Evolutionary conservation across 2,113 vertebrate species (phyloP).

Genomic region (Poicephalus meyeri): DNA sequence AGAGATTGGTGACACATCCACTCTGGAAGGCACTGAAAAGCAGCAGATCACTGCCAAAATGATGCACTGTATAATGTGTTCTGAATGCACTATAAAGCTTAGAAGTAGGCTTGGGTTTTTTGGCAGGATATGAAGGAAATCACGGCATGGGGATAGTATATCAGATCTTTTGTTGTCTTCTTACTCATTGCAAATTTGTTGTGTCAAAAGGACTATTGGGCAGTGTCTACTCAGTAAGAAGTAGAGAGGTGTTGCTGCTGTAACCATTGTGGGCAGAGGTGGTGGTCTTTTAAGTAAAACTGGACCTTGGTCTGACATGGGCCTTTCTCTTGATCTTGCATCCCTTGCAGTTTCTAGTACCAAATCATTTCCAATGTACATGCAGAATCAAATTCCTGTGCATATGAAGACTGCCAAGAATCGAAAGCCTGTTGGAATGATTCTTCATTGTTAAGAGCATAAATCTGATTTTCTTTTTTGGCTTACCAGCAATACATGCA

Average conservation of each 20-base stretch:
- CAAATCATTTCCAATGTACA: background rate
- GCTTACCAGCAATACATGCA: background rate
- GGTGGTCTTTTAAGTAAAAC: background rate
- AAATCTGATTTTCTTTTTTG: background rate
- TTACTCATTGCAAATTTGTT: background rate
- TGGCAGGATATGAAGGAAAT: background rate
- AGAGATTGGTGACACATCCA: background rate
- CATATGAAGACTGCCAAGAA: background rate
- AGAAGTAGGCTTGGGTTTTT: background rate
- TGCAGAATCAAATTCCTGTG: rapidly evolving
- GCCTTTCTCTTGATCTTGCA: background rate
- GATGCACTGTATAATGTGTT: background rate
- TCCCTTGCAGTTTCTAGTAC: background rate
- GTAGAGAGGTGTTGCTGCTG: background rate
- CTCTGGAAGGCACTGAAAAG: background rate
- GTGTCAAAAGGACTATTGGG: background rate
- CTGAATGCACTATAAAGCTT: background rate
- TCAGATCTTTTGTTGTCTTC: background rate
- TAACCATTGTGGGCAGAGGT: background rate
- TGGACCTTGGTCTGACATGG: background rate
- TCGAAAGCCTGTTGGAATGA: background rate
- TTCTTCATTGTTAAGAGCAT: background rate
- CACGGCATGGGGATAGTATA: background rate
- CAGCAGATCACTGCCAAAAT: background rate
- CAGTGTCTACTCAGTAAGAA: background rate